Base-by-base conservation (phyloP, 2,888 invertebrate species). In the Agelastica alni region DNA sequence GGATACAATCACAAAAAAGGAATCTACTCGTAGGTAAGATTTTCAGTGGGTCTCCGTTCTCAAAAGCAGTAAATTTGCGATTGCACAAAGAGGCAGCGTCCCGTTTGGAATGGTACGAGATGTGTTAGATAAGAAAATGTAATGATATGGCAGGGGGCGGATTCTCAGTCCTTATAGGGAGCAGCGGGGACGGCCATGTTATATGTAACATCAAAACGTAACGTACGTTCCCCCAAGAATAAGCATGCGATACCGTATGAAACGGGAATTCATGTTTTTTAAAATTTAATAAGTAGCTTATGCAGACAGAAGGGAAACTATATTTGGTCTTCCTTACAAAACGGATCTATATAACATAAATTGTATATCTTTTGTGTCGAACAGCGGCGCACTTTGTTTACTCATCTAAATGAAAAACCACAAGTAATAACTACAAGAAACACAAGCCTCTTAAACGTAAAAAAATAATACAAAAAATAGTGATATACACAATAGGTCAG, bases 321-420 rank as follows among this genome's bases (percentile, higher is more conserved):
- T 57, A 55, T 59, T 59, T 57, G 58, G 52, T 53, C 44, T 53
- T 54, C 39, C 30, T 30, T 60, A 63, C 65, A 68, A 68, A 69
- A 64, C 64, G 65, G 65, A 69, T 70, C 66, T 69, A 70, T 70
- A 70, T 69, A 68, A 70, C 69, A 68, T 69, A 69, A 70, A 70
- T 70, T 70, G 67, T 66, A 66, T 69, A 69, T 69, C 67, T 69
- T 70, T 69, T 70, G 68, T 69, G 68, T 66, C 14, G 10, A 1
- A 3, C 47, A 47, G 47, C 28, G 37, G 7, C 4, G 6, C 12
- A 1, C 7, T 5, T 2, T 4, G 12, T 12, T 32, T 32, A 12
- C 10, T 32, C 6, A n/a, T n/a, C n/a, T n/a, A n/a, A n/a, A n/a
- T n/a, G n/a, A n/a, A n/a, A n/a, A n/a, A n/a, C n/a, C n/a, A n/a